Percentiles rank a stretch among this genome's conserved stretches.
Conservation (phyloP, 1,140 invertebrate genomes). For the Cyphomyrmex costatus region DNA sequence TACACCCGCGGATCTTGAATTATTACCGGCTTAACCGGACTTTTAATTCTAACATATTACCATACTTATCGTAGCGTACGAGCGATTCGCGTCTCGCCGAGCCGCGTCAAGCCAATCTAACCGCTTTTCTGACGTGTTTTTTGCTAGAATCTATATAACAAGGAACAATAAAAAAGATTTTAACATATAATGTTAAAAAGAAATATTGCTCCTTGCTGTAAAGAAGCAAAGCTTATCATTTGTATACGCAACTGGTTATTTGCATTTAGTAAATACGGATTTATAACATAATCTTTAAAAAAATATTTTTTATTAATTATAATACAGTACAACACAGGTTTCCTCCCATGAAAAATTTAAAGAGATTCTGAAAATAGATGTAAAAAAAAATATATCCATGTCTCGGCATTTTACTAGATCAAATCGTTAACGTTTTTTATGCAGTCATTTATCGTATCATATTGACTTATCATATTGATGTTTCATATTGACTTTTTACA, state of each 20-base stretch:
- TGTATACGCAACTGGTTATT: background rate
- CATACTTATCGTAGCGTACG: constrained; percentile 83
- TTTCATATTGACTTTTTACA: no score
- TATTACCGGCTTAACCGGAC: constrained; percentile 85
- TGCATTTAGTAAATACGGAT: background rate
- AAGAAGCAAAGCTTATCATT: constrained; percentile 1
- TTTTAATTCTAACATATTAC: constrained; percentile 86
- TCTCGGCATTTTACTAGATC: no score
- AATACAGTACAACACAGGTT: background rate
- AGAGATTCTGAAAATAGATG: no score
- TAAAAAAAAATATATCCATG: no score
- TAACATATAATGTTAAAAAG: constrained; percentile 2
- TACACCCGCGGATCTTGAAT: constrained; percentile 85
- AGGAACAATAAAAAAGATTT: constrained; percentile 14
- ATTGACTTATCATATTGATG: no score
- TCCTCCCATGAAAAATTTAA: no score
- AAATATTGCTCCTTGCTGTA: background rate
- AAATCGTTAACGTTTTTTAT: no score
- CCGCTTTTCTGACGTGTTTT: constrained; percentile 35
- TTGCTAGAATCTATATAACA: constrained; percentile 26
- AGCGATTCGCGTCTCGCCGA: constrained; percentile 72
- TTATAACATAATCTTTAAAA: background rate
- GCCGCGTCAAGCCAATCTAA: background rate
- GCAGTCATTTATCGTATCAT: no score
- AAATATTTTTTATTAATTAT: background rate